Evolutionary conservation across 1,140 invertebrate genomes (phyloP), one percentile per base, ranked within the genome.

Genomic region (Conopomorpha cramerella): DNA sequence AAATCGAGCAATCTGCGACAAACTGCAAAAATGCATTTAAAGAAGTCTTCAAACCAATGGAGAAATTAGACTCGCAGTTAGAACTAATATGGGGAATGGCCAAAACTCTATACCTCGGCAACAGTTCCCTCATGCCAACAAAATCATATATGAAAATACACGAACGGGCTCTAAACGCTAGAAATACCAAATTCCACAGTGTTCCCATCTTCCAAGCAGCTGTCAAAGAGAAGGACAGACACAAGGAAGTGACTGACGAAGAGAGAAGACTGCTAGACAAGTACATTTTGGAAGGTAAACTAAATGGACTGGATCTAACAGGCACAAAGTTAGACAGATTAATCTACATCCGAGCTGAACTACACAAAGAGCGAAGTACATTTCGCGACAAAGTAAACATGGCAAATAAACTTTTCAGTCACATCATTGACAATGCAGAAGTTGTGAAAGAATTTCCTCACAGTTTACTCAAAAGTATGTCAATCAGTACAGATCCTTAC

Each of bases 51-150:
- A 62, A 85, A 35, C 88, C 89, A 7, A 54, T 96, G 8, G 93
- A 97, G 55, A 81, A 85, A 43, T 59, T 86, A 1, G 82, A 83
- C 15, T 81, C 80, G 6, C 84, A 88, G 13, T 71, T 96, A 23
- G 88, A 92, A 52, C 82, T 86, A 18, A 92, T 90, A n/a, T 95
- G 90, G 90, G 90, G 90, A 17, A 81, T 92, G 42, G 85, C 91
- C 0, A 95, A 93, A 64, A 86, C 88, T 16, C 67, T 96, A 8
- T 92, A 88, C 56, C 77, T 90, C 33, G 87, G 90, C n/a, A 89
- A 90, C 55, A 86, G 84, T 47, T 85, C 85, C n/a, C 49, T 89
- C 13, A 90, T 93, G 81, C 86, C 90, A 6, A 86, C 86, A 4
- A 84, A 86, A 51, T 85, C 80, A 17, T 94, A 92, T 51, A 65